Percentiles rank a stretch among this genome's conserved stretches.
These are phyloP conservation scores for Pampusana beccarii DNA, from an alignment of 2,113 vertebrate species.

Conservation along the genomic window DNA sequence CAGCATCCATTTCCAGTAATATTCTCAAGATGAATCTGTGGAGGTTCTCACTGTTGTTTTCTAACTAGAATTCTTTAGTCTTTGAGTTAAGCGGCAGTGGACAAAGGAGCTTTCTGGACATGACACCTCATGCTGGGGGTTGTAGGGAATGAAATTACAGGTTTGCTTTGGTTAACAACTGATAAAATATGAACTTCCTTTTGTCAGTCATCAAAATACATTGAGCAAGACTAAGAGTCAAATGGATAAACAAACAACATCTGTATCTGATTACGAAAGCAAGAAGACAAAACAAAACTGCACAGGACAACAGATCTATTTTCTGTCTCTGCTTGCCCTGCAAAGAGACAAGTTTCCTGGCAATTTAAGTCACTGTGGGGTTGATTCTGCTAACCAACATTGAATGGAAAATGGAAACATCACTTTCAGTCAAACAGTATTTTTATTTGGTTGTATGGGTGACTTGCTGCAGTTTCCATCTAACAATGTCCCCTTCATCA, in stretches of 20 bases:
- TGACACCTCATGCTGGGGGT: neutral
- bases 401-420: neutral
- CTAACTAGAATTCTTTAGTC: neutral
- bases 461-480: neutral
- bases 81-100: neutral
- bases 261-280: conserved; percentile 21
- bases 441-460: neutral
- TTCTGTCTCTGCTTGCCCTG: conserved; percentile 25
- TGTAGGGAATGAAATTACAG: neutral
- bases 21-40: neutral
- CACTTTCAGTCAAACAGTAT: neutral
- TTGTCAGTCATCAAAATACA: neutral
- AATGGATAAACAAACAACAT: neutral
- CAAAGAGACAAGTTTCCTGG: neutral
- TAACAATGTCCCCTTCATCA: neutral
- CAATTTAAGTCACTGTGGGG: neutral
- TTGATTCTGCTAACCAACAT: neutral
- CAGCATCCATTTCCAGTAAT: neutral
- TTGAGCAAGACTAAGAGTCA: neutral
- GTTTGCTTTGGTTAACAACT: neutral
- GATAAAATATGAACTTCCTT: neutral
- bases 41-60: neutral
- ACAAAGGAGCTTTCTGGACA: neutral
- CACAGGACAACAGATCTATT: neutral
- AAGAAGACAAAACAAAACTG: neutral